These are phyloP conservation scores for Pyralis farinalis DNA, from an alignment of 2,888 invertebrate genomes.

Conservation along the genomic window DNA sequence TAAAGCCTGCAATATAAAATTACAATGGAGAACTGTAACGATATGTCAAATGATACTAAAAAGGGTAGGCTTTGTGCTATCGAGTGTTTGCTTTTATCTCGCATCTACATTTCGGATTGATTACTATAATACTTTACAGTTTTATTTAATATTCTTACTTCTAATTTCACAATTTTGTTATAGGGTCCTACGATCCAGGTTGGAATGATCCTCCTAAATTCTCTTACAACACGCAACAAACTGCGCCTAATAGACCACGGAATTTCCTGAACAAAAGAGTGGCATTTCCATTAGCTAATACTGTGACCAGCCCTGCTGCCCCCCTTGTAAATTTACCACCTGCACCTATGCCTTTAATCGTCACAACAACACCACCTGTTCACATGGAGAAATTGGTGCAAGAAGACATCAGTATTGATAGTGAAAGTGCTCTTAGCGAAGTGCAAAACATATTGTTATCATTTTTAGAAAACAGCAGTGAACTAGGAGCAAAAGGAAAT, in stretches of 20 bases:
- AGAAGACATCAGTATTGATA: conserved; percentile 36
- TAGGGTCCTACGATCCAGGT: conserved; percentile 73
- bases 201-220: conserved; percentile 82
- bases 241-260: conserved; percentile 60
- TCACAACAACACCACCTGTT: conserved; percentile 28
- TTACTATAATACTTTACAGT: background rate
- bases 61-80: too few species aligned
- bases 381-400: conserved; percentile 15
- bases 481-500: conserved; percentile 62
- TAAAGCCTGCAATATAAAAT: too few species aligned
- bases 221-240: conserved; percentile 61
- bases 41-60: conserved; percentile 9
- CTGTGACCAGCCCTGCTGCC: conserved; percentile 26
- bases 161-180: conserved; percentile 19
- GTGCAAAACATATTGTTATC: conserved; percentile 51
- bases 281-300: conserved; percentile 66
- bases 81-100: too few species aligned
- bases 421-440: conserved; percentile 47
- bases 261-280: conserved; percentile 77
- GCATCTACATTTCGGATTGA: too few species aligned
- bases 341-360: conserved; percentile 39
- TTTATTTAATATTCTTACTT: background rate
- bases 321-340: conserved; percentile 45
- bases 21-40: conserved; percentile 18
- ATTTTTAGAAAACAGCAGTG: conserved; percentile 54